A percentile compares a stretch with the other conserved stretches of the same genome.
Conservation (phyloP, 2,113 vertebrate species). For the Ceyx melanurus region DNA sequence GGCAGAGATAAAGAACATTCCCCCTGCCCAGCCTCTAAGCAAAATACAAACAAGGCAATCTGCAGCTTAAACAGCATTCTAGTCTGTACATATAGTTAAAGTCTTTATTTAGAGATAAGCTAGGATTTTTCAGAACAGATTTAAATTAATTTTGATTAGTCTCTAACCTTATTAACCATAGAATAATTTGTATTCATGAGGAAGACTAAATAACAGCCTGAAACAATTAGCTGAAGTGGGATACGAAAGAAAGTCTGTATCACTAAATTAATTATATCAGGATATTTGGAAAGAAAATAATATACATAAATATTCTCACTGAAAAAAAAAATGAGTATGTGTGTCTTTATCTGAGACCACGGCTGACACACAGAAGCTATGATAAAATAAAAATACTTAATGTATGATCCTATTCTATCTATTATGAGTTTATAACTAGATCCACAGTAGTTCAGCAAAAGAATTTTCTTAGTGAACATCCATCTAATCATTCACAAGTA, state of each 20-base stretch:
- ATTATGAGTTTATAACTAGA: background rate
- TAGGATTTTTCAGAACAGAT: background rate
- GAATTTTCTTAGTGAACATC: background rate
- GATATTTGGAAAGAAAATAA: background rate
- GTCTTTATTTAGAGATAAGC: background rate
- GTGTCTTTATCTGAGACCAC: background rate
- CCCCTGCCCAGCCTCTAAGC: background rate
- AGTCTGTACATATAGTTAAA: background rate
- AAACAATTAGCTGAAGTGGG: background rate
- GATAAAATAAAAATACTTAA: background rate
- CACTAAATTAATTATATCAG: background rate
- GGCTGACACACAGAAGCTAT: background rate
- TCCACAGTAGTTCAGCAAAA: background rate
- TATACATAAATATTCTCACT: background rate
- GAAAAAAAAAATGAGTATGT: background rate
- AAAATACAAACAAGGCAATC: constrained; percentile 20
- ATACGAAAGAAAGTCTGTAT: background rate
- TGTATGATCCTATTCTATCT: background rate
- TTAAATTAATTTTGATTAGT: background rate
- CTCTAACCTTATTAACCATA: background rate
- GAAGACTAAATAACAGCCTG: background rate
- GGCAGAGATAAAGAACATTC: background rate
- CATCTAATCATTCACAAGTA: background rate
- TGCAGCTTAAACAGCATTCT: constrained; percentile 2
- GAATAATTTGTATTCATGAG: background rate